phyloP scores from a whole-genome alignment of 2,113 vertebrate genomes.

The Hemicordylus capensis region DNA sequence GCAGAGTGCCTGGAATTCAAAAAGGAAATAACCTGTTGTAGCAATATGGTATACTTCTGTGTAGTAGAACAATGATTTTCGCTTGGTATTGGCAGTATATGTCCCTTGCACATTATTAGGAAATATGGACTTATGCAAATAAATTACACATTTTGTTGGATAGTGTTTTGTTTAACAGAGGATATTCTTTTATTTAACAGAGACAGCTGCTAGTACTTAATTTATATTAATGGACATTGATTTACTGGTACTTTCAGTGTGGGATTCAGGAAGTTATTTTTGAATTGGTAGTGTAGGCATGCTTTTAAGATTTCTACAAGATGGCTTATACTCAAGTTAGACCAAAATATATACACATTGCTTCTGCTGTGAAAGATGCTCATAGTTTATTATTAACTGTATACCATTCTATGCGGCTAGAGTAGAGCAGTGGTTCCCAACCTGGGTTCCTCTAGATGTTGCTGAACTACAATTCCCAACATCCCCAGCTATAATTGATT shows the following conservation, averaged over 20 bases:
- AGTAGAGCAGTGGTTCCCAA: too few species aligned
- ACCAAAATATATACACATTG: background rate
- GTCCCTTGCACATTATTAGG: background rate
- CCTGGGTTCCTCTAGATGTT: too few species aligned
- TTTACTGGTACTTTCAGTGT: background rate
- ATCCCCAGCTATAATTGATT: too few species aligned
- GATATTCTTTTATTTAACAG: background rate
- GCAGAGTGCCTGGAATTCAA: background rate
- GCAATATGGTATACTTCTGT: background rate
- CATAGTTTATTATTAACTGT: too few species aligned
- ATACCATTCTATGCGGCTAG: too few species aligned
- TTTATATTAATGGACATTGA: background rate
- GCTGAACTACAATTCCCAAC: too few species aligned
- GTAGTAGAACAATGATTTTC: background rate
- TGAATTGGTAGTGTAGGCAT: background rate
- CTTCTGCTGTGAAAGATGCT: background rate
- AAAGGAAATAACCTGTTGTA: background rate
- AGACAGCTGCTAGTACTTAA: background rate
- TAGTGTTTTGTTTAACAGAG: too few species aligned
- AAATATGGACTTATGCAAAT: background rate
- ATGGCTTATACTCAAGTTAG: background rate
- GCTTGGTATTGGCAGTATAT: background rate
- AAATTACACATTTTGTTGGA: background rate
- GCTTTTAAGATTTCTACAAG: background rate
- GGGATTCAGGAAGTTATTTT: background rate